Evolutionary conservation across 2,797 vertebrate genomes (phyloP).

Genomic region (Helostoma temminkii): DNA sequence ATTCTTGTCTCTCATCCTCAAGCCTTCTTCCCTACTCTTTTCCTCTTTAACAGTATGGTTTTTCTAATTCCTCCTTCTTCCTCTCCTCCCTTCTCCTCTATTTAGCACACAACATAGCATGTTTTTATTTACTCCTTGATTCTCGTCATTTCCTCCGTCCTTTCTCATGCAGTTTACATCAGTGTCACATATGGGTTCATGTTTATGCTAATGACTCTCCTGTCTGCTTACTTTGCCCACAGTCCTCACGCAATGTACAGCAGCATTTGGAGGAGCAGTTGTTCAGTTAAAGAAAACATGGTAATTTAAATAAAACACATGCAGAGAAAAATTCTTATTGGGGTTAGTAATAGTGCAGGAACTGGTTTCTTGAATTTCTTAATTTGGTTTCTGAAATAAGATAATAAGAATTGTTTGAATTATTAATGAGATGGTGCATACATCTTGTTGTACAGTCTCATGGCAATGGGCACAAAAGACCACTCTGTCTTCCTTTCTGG

Average conservation of each 20-base stretch:
- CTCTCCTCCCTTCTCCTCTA: constrained; percentile 5
- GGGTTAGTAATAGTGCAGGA: constrained; percentile 2
- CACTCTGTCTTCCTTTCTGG: no score
- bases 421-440: no score
- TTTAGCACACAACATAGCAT: background rate
- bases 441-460: no score
- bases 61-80: constrained; percentile 1
- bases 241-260: constrained; percentile 41
- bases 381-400: no score
- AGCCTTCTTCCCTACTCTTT: constrained; percentile 9
- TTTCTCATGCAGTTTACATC: constrained; percentile 29
- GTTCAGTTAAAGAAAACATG: background rate
- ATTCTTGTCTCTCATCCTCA: constrained; percentile 28
- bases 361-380: constrained; percentile 8
- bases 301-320: constrained; percentile 27
- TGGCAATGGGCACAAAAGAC: no score
- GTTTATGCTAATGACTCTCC: constrained; percentile 56
- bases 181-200: constrained; percentile 48
- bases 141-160: constrained; percentile 29
- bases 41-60: background rate
- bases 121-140: constrained; percentile 32
- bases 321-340: background rate
- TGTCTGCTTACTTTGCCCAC: constrained; percentile 34
- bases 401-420: no score
- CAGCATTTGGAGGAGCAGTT: constrained; percentile 1